Evolutionary conservation across 2,113 vertebrate genomes (phyloP).

Genomic region (Zapus hudsonius): DNA sequence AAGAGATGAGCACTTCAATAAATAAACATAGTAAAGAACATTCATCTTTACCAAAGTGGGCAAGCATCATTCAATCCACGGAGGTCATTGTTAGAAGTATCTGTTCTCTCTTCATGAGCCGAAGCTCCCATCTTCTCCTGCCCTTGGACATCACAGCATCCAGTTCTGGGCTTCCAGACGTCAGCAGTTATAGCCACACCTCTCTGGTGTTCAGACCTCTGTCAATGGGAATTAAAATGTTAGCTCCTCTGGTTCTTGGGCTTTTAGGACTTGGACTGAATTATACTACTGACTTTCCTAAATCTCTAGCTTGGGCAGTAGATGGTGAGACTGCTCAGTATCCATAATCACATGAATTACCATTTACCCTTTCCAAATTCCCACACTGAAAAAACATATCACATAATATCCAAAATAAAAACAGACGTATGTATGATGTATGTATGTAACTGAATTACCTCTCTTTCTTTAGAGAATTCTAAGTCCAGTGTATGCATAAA

Average conservation of each 20-base stretch:
- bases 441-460: background rate
- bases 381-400: background rate
- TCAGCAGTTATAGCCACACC: background rate
- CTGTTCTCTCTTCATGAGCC: background rate
- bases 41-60: background rate
- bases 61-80: background rate
- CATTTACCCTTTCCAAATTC: background rate
- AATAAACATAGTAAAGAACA: background rate
- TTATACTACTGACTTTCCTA: background rate
- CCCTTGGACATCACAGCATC: background rate
- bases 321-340: background rate
- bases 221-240: background rate
- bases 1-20: background rate
- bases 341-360: background rate
- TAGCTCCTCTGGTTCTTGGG: background rate
- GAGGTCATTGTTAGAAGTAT: background rate
- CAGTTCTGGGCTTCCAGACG: background rate
- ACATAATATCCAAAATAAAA: background rate
- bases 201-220: background rate
- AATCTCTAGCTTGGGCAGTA: background rate
- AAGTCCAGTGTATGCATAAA: background rate
- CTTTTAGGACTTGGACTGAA: background rate
- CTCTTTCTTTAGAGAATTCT: background rate
- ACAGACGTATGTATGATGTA: background rate
- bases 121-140: background rate